These are phyloP conservation scores for Caerostris darwini DNA, from an alignment of 1,140 invertebrate species.

Conservation along the genomic window DNA sequence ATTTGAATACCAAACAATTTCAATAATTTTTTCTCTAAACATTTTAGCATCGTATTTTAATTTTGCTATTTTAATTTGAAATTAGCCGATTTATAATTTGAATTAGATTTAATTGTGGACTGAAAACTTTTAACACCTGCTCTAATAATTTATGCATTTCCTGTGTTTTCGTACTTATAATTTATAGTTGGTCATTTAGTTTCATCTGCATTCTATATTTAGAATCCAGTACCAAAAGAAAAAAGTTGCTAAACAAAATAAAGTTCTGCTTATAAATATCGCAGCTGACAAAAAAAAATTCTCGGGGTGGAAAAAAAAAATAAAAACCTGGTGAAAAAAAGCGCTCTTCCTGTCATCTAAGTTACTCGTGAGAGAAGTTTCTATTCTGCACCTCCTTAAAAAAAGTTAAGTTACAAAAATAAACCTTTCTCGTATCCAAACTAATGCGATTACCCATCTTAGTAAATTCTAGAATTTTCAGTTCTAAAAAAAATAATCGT, in stretches of 20 bases:
- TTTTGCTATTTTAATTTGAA: too few species aligned
- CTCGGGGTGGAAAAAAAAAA: neutral
- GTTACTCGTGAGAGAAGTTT: neutral
- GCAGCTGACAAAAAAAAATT: neutral
- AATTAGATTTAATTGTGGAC: neutral
- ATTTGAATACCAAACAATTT: neutral
- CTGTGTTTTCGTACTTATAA: neutral
- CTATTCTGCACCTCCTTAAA: neutral
- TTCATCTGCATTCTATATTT: slow-evolving; percentile 17
- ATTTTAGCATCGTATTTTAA: neutral
- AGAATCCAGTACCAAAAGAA: neutral
- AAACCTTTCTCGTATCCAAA: slow-evolving; percentile 31
- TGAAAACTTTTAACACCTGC: neutral
- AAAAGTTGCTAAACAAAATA: slow-evolving; percentile 6
- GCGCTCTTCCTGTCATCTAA: slow-evolving; percentile 24
- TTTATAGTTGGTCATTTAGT: neutral
- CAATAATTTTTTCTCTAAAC: neutral
- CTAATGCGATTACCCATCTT: neutral
- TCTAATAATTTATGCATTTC: neutral
- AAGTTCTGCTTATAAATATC: neutral
- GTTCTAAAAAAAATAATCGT: neutral
- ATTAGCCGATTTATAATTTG: neutral
- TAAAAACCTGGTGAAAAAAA: neutral
- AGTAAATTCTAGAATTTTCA: neutral
- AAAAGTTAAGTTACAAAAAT: slow-evolving; percentile 33